A percentile compares a stretch with the other conserved stretches of the same genome.
phyloP scores from a whole-genome alignment of 2,888 invertebrate species.

The Patella ulyssiponensis region DNA sequence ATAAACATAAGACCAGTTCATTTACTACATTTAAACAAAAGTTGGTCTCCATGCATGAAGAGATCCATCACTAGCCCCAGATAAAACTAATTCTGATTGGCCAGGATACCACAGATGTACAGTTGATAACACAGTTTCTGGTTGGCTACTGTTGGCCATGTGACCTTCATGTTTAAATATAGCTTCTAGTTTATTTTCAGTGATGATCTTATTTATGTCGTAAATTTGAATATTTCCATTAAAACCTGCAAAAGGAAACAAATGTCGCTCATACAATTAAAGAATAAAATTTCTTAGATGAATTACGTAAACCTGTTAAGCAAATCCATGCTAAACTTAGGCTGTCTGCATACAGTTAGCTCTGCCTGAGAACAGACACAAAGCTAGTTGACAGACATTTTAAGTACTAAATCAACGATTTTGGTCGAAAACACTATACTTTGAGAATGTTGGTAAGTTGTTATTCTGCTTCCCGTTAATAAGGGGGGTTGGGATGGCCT shows the following conservation, averaged over 20 bases:
- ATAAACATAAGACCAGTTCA: too few relatives aligned
- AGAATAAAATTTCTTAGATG: too few relatives aligned
- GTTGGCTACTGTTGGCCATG: slow-evolving; percentile 35
- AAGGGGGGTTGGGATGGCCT: too few relatives aligned
- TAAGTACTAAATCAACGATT: too few relatives aligned
- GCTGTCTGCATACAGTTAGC: too few relatives aligned
- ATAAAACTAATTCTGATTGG: slow-evolving; percentile 42
- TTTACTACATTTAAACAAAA: background rate
- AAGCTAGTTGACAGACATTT: too few relatives aligned
- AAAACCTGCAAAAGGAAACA: slow-evolving; percentile 39
- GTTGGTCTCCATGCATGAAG: slow-evolving; percentile 47
- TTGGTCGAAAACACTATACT: too few relatives aligned
- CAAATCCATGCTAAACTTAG: too few relatives aligned
- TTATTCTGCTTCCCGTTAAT: too few relatives aligned
- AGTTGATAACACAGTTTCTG: slow-evolving; percentile 32
- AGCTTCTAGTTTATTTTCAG: slow-evolving; percentile 17
- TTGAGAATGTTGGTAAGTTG: too few relatives aligned
- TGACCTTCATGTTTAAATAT: slow-evolving; percentile 51
- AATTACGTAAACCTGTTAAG: too few relatives aligned
- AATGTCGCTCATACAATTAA: background rate
- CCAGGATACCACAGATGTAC: slow-evolving; percentile 46
- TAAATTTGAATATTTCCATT: slow-evolving; percentile 45
- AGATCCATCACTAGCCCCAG: slow-evolving; percentile 46
- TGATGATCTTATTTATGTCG: background rate
- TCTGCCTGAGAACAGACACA: too few relatives aligned